Evolutionary conservation across 2,888 invertebrate species (phyloP).

Genomic region (Octodonta nipae): DNA sequence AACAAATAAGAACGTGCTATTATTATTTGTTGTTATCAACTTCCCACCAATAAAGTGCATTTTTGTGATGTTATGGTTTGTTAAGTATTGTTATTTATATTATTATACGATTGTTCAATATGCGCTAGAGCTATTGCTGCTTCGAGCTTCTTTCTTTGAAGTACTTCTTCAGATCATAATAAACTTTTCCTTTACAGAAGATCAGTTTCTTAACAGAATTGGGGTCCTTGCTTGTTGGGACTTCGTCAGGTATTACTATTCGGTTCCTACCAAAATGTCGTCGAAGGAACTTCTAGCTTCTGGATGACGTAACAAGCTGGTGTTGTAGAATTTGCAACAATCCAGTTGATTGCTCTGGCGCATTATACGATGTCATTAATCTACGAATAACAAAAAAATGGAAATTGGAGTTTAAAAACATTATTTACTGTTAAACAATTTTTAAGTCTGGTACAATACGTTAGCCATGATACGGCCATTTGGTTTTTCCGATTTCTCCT

Average conservation of each 20-base stretch:
- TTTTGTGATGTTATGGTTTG: too few species aligned
- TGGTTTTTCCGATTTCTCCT: too few species aligned
- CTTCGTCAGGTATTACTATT: slow-evolving; percentile 71
- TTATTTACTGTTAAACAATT: too few species aligned
- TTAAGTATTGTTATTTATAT: too few species aligned
- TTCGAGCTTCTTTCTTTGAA: slow-evolving; percentile 58
- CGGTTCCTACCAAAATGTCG: slow-evolving; percentile 69
- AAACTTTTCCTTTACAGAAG: slow-evolving; percentile 87
- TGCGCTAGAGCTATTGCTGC: slow-evolving; percentile 68
- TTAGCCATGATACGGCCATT: too few species aligned
- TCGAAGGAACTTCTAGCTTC: slow-evolving; percentile 90
- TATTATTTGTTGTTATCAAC: too few species aligned
- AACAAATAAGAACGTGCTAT: too few species aligned
- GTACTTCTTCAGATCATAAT: slow-evolving; percentile 76
- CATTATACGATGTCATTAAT: too few species aligned
- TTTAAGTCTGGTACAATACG: too few species aligned
- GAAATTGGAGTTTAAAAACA: too few species aligned
- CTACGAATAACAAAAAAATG: too few species aligned
- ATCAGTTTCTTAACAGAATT: slow-evolving; percentile 62
- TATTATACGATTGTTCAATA: slow-evolving; percentile 86
- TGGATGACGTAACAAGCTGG: slow-evolving; percentile 89
- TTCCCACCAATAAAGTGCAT: too few species aligned
- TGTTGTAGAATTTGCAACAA: slow-evolving; percentile 88
- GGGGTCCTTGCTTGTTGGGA: slow-evolving; percentile 51
- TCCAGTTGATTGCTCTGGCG: slow-evolving; percentile 98